Base-by-base conservation (phyloP, 2,113 vertebrate species). In the Megatriorchis doriae region DNA sequence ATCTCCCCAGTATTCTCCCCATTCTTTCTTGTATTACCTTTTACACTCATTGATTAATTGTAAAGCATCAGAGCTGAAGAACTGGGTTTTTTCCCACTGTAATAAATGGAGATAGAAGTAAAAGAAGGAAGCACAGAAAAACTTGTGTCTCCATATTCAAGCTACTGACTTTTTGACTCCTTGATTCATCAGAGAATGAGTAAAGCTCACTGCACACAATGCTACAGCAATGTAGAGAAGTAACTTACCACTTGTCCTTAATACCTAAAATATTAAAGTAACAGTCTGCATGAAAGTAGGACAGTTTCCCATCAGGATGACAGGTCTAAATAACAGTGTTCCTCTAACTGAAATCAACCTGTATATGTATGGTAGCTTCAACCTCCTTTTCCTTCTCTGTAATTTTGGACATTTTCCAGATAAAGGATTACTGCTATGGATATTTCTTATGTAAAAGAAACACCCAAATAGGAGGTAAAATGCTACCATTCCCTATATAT, bases 281-380 rank as follows among this genome's bases (percentile, higher is more conserved):
- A 71, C 21, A 77, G 11, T 8, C 43, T 56, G 45, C 8, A 42
- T 19, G 20, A 72, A 93, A 62, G 21, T 36, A 68, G 68, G 29
- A 43, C 2, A 40, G 22, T 34, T 77, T 67, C 47, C 29, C 36
- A 62, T 40, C 21, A 32, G 21, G 29, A 45, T n/a, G 18, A 17
- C 15, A 59, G 18, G 25, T 17, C 20, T 67, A 52, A 81, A 18
- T n/a, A 78, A 73, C 18, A 72, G 22, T 3, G 1, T 21, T 40
- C 14, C 32, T 82, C 10, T 36, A 80, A 38, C 16, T 21, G 22
- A 79, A 59, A 78, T 23, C 18, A 66, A 42, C 10, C 48, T 42
- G 11, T 26, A n/a, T 8, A 79, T 0, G 0, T 63, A 14, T 2
- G 1, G 52, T 40, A 89, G 31, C 17, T 27, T n/a, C 52, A 63